Percentiles rank a stretch among this genome's conserved stretches.
Conservation (phyloP, 1,140 invertebrate genomes). For the Apolygus lucorum region DNA sequence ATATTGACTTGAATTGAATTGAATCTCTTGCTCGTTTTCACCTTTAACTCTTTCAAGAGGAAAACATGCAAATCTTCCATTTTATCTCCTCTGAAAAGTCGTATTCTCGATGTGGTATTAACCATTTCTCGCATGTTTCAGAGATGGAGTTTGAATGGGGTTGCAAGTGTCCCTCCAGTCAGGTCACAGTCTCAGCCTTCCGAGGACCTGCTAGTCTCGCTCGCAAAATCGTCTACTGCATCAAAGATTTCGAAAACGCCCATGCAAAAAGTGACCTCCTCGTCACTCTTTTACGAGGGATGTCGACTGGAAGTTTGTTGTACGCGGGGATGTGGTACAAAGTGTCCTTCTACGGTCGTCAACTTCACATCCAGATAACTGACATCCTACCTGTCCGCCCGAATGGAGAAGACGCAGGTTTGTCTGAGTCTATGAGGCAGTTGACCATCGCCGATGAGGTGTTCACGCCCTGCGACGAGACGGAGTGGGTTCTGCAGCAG, state of each 20-base stretch:
- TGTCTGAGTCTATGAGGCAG: neutral
- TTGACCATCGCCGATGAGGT: neutral
- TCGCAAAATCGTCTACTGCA: neutral
- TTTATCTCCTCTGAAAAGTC: no score
- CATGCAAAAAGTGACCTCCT: neutral
- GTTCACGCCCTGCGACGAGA: neutral
- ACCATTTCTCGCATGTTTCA: no score
- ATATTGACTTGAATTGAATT: no score
- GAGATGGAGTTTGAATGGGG: constrained; percentile 11
- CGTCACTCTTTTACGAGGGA: neutral
- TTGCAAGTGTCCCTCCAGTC: neutral
- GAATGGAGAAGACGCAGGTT: neutral
- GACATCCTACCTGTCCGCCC: neutral
- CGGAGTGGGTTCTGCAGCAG: neutral
- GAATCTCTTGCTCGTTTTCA: no score
- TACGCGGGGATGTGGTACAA: neutral
- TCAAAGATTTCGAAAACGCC: neutral
- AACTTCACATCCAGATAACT: neutral
- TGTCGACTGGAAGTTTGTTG: neutral
- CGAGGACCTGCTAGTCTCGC: neutral
- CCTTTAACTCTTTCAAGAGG: no score
- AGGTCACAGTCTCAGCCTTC: neutral
- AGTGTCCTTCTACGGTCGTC: neutral
- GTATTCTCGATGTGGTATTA: no score
- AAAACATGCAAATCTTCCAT: no score